Evolutionary conservation across 2,888 invertebrate species (phyloP).

Genomic region (Cyclophora albipunctata): DNA sequence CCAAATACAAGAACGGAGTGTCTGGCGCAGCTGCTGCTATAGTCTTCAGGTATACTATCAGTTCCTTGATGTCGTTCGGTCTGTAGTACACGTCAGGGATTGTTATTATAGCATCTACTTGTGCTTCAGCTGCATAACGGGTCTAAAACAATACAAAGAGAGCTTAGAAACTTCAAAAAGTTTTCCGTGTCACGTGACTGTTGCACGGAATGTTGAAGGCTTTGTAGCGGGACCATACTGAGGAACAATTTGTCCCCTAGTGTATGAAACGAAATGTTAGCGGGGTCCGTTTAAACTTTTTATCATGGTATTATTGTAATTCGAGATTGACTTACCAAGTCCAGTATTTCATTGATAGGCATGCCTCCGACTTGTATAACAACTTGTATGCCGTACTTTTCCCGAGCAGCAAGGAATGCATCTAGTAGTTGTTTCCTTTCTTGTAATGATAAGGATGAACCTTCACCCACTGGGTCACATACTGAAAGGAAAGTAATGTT

Average conservation of each 20-base stretch:
- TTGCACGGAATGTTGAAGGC: not conserved
- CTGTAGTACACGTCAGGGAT: constrained; percentile 82
- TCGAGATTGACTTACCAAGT: constrained; percentile 11
- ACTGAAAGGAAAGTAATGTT: constrained; percentile 8
- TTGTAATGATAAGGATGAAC: constrained; percentile 13
- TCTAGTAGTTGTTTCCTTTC: constrained; percentile 21
- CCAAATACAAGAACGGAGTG: constrained; percentile 83
- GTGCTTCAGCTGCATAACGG: not conserved
- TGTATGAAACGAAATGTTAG: not conserved
- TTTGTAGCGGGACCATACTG: not conserved
- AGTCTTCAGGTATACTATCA: constrained; percentile 76
- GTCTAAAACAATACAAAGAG: not conserved
- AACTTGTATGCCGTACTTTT: constrained; percentile 29
- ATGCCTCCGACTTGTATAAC: constrained; percentile 83
- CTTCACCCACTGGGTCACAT: constrained; percentile 22
- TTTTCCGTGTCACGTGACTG: not conserved
- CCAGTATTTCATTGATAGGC: constrained; percentile 54
- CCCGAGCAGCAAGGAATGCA: constrained; percentile 14
- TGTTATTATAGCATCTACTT: constrained; percentile 75
- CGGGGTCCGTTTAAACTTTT: too few species aligned
- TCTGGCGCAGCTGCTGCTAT: constrained; percentile 79
- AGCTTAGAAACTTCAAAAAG: not conserved
- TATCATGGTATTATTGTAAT: too few species aligned
- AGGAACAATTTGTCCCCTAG: not conserved
- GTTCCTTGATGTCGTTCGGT: constrained; percentile 67